Evolutionary conservation across 2,888 invertebrate species (phyloP), one percentile per base, ranked within the genome.

Genomic region (Prosopocoilus inquinatus): DNA sequence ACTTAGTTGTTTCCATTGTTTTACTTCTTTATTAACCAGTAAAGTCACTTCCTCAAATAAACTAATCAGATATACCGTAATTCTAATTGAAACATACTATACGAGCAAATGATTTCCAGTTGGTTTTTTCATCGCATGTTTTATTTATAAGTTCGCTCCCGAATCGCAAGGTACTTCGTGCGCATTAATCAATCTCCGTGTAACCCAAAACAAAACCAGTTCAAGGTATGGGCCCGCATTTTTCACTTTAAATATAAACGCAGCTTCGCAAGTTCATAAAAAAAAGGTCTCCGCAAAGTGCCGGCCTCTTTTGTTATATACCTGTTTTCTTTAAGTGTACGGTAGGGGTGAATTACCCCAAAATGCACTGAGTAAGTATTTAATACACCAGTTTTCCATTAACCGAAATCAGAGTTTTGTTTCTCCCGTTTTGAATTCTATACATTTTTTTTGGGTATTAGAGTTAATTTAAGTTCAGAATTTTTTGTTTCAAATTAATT

Each of bases 141-240:
- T 41, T 41, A 41, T 41, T 41, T 11, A 41, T 41, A 41, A 28
- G 41, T 16, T 16, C 41, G 41, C 41, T 41, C 9, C 15, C 41
- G 41, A 41, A 41, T 41, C 16, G 41, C 41, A 41, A 41, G 41
- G 41, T 41, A 41, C 15, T 41, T 41, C 20, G 20, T 28, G 20
- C 5, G 41, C 16, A 41, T 41, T 41, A 41, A 41, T 41, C 41
- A 41, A 16, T 41, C 41, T 41, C 16, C 41, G 41, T 41, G 41
- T 16, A 41, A 41, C 15, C 9, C 16, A 41, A 41, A 41, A 41
- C 41, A 41, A 9, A 41, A 41, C 41, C 41, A 16, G 41, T 41
- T 15, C 41, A 41, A 41, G 41, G 41, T 11, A 41, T 41, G 41
- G 41, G 9, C 41, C 41, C 41, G 41, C 41, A 41, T 41, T 15